phyloP scores from a whole-genome alignment of 2,888 invertebrate genomes.

The Eupeodes latifasciatus region DNA sequence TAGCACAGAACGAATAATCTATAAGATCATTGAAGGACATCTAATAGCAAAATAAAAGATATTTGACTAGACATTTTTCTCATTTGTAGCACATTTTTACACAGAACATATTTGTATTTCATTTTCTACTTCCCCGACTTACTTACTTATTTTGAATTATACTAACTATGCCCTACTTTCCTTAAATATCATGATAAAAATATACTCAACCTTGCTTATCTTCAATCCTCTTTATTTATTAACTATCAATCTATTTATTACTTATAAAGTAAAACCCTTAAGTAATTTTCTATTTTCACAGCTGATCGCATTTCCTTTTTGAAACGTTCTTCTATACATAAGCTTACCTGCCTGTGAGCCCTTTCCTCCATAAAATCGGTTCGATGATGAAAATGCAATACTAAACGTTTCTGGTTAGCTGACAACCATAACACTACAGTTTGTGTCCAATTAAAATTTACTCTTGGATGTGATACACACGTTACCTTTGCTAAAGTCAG shows the following conservation, averaged over 20 bases:
- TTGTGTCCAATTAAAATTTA: constrained; percentile 63
- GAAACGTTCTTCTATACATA: too few relatives aligned
- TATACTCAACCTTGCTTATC: background rate
- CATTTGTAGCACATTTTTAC: too few relatives aligned
- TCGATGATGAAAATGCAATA: constrained; percentile 35
- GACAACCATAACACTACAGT: constrained; percentile 33
- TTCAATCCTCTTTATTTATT: background rate
- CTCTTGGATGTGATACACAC: constrained; percentile 30
- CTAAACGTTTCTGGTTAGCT: constrained; percentile 37
- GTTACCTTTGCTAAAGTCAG: background rate
- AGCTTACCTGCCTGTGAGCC: background rate
- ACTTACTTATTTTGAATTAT: too few relatives aligned
- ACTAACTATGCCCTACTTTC: too few relatives aligned
- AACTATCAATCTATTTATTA: background rate
- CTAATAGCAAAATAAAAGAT: too few relatives aligned
- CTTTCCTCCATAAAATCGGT: background rate
- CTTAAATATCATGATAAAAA: background rate
- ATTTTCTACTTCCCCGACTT: too few relatives aligned
- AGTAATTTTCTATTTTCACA: background rate
- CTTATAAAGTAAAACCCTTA: background rate
- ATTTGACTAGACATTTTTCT: too few relatives aligned
- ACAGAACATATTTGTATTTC: too few relatives aligned
- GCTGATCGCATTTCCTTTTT: background rate
- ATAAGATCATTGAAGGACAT: too few relatives aligned
- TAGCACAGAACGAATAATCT: too few relatives aligned